Conservation (phyloP, 2,888 invertebrate species). For the Cenopis cana region DNA sequence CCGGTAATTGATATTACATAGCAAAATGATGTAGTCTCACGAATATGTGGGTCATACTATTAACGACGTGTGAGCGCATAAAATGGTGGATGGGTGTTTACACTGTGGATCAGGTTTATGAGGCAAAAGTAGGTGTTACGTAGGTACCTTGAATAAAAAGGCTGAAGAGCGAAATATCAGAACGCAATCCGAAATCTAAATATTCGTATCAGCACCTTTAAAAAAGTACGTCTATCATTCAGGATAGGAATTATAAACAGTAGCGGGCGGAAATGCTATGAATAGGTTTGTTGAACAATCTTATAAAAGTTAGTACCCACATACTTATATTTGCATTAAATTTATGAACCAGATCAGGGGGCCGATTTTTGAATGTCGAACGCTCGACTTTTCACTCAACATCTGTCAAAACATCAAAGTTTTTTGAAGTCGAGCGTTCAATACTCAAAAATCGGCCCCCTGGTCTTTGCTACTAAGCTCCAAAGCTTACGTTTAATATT, state of each 20-base stretch:
- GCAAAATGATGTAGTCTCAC: constrained; percentile 29
- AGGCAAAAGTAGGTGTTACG: constrained; percentile 31
- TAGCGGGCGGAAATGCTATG: too few relatives aligned
- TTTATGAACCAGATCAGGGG: not conserved
- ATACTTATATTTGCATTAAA: not conserved
- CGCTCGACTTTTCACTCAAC: too few relatives aligned
- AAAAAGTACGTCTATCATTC: too few relatives aligned
- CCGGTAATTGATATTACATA: constrained; percentile 39
- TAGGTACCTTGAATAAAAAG: constrained; percentile 4
- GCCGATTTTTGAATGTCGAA: too few relatives aligned
- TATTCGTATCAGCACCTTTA: not conserved
- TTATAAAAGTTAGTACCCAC: too few relatives aligned
- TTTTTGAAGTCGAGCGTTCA: too few relatives aligned
- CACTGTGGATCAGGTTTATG: constrained; percentile 34
- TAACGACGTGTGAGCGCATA: constrained; percentile 45
- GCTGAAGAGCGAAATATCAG: not conserved
- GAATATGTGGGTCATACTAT: constrained; percentile 47
- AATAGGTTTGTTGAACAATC: not conserved
- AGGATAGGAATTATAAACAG: too few relatives aligned
- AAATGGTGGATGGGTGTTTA: constrained; percentile 45
- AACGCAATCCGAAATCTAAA: not conserved
- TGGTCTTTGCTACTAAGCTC: not conserved
- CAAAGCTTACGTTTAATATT: too few relatives aligned
- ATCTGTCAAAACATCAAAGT: too few relatives aligned
- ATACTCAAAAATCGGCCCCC: too few relatives aligned